These are phyloP conservation scores for Patella pellucida DNA, from an alignment of 2,888 invertebrate species.

Conservation along the genomic window DNA sequence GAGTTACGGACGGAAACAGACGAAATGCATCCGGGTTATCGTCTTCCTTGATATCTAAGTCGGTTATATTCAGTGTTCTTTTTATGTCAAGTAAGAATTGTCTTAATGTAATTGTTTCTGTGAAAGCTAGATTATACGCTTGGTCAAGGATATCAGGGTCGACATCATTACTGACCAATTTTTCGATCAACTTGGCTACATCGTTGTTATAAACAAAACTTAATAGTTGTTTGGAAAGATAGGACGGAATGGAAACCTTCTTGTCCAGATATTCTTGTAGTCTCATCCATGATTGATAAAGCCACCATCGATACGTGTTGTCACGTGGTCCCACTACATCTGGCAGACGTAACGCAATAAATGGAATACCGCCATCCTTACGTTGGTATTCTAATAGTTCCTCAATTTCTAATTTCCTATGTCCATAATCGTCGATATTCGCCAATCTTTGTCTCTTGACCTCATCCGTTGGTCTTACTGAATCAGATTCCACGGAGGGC, in stretches of 20 bases:
- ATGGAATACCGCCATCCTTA: conserved; percentile 60
- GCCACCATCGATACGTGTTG: conserved; percentile 72
- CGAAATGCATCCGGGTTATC: conserved; percentile 52
- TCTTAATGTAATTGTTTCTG: conserved; percentile 63
- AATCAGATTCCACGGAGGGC: conserved; percentile 67
- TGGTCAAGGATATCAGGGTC: conserved; percentile 52
- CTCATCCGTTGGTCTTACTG: conserved; percentile 66
- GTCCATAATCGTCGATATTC: conserved; percentile 69
- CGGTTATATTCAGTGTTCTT: conserved; percentile 30
- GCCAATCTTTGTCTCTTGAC: conserved; percentile 54
- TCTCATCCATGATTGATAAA: conserved; percentile 72
- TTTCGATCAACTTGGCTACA: conserved; percentile 66
- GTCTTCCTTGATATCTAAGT: conserved; percentile 40
- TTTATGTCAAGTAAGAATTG: conserved; percentile 63
- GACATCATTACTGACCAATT: conserved; percentile 41
- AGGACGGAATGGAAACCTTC: conserved; percentile 63
- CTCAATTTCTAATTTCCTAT: conserved; percentile 71
- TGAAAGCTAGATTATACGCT: conserved; percentile 70
- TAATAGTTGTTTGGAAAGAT: conserved; percentile 58
- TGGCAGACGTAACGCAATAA: conserved; percentile 71
- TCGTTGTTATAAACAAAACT: conserved; percentile 72
- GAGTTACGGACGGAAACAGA: conserved; percentile 71
- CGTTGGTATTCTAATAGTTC: conserved; percentile 65
- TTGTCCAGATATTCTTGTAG: conserved; percentile 56
- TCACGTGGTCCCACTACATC: conserved; percentile 73